Base-by-base conservation (phyloP, 2,797 vertebrate genomes). In the Pangasius macronema region DNA sequence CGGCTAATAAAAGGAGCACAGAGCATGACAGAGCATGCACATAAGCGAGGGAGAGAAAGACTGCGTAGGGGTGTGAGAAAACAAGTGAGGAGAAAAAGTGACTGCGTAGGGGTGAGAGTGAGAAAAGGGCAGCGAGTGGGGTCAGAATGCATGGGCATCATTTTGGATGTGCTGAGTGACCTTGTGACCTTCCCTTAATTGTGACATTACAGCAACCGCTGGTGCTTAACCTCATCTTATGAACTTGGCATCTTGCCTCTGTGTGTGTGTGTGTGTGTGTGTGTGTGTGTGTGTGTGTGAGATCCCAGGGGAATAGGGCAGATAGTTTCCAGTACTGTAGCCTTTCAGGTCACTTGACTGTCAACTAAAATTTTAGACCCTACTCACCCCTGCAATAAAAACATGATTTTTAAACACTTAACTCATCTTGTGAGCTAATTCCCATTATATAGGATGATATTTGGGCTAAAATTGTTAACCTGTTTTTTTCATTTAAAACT, bases 191-290 rank as follows among this genome's bases (percentile, higher is more conserved):
- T 90, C 84, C 39, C 68, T 90, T 91, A 90, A 91, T 90, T 89
- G 90, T 87, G 85, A 91, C 87, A 89, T 91, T 91, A 90, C 86
- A 83, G 82, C 86, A 80, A 79, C 73, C 75, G 70, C 73, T 82
- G 70, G 82, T 86, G 86, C 82, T 92, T 91, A 90, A 89, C 89
- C 89, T 85, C 68, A 55, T 75, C 76, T 91, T 85, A 92, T 89
- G 88, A 90, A 84, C 77, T 85, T 87, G n/a, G 70, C 89, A 82
- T 24, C 81, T 67, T 57, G 79, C 79, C 83, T 14, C 16, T 57
- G 5, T 51, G 27, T 51, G 46, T 51, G 79, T 86, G n/a, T 63
- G 76, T 86, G 46, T 63, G 83, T 83, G 42, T 57, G 55, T 68
- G 81, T 57, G 68, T 39, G 36, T 24, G 63, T 30, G 53, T 2